Conservation (phyloP, 2,113 vertebrate genomes). For the Sitta europaea region DNA sequence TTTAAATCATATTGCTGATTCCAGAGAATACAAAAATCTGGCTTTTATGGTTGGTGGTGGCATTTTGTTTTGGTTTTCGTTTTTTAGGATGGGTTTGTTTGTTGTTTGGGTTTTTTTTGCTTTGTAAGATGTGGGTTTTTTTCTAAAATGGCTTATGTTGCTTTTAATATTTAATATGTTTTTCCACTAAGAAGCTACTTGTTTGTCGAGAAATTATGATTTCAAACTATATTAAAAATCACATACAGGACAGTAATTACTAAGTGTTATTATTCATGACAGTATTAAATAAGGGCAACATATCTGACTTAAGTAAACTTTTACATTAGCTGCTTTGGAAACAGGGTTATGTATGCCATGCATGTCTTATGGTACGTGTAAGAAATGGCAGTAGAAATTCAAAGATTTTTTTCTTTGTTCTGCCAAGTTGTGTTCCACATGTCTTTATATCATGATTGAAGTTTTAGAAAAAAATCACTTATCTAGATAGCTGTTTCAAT, state of each 20-base stretch:
- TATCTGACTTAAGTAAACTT: neutral
- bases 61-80: neutral
- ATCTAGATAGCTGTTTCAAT: neutral
- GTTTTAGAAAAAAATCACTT: neutral
- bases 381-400: neutral
- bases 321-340: neutral
- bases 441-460: neutral
- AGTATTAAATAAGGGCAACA: neutral
- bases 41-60: neutral
- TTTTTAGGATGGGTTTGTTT: neutral
- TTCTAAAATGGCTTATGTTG: neutral
- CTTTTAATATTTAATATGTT: neutral
- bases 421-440: neutral
- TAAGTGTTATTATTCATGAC: neutral
- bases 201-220: neutral
- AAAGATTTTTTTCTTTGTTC: neutral
- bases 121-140: neutral
- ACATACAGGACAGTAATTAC: neutral
- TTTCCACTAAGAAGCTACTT: neutral
- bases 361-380: fast-evolving
- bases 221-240: neutral
- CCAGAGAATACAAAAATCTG: neutral
- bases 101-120: neutral
- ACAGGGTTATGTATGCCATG: neutral
- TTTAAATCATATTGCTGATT: neutral